These are phyloP conservation scores for Frankliniella intonsa DNA, from an alignment of 2,888 invertebrate genomes.

Conservation along the genomic window DNA sequence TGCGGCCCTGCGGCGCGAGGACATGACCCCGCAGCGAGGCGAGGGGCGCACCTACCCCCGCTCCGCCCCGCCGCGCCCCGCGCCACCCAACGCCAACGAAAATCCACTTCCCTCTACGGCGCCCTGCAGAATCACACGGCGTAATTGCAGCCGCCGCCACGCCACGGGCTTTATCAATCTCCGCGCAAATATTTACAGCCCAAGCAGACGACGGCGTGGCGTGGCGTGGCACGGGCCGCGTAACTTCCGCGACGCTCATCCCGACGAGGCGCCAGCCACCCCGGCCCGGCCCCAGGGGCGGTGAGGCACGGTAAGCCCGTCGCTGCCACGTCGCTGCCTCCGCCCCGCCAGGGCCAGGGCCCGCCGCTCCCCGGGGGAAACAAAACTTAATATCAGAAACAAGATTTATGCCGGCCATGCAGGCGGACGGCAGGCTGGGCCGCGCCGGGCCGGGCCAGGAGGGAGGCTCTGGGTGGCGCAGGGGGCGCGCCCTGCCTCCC, in stretches of 20 bases:
- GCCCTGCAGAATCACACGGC: not conserved
- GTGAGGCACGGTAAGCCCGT: not conserved
- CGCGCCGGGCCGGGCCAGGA: too few species aligned
- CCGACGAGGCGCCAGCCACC: not conserved
- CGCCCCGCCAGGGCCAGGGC: not conserved
- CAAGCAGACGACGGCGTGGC: not conserved
- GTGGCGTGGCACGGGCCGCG: not conserved
- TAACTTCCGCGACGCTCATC: too few species aligned
- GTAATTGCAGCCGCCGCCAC: not conserved
- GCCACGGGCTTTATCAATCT: conserved; percentile 6
- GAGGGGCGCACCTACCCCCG: too few species aligned
- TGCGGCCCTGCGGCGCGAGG: not conserved
- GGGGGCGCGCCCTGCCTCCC: not conserved
- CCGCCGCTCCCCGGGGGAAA: conserved; percentile 4
- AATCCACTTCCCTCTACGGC: not conserved
- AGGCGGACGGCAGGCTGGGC: not conserved
- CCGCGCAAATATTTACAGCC: conserved; percentile 18
- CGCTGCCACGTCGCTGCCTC: not conserved
- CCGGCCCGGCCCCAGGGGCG: not conserved
- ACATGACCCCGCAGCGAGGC: too few species aligned
- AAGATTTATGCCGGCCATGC: conserved; percentile 4
- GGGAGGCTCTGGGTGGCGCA: not conserved
- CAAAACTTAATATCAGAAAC: conserved; percentile 25
- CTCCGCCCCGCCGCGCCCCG: too few species aligned
- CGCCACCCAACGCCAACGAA: too few species aligned